These are phyloP conservation scores for Brachionus plicatilis DNA, from an alignment of 1,140 invertebrate species.

Conservation along the genomic window DNA sequence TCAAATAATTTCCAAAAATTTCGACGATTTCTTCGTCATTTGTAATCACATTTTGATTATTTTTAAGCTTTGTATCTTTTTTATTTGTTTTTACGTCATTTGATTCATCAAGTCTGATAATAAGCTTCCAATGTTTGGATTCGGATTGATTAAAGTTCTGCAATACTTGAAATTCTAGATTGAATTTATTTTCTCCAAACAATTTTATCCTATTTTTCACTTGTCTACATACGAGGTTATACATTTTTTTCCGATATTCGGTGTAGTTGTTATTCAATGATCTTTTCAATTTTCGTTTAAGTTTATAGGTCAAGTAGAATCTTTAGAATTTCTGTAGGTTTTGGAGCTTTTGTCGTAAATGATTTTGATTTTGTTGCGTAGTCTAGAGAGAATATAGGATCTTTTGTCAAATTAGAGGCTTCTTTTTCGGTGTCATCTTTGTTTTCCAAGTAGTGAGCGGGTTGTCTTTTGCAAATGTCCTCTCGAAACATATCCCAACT, in stretches of 20 bases:
- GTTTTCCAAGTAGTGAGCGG: neutral
- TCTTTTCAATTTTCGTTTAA: neutral
- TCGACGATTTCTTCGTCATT: neutral
- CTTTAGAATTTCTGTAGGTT: neutral
- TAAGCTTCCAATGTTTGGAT: neutral
- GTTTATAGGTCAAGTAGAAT: neutral
- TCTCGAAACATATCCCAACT: neutral
- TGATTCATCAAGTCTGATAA: neutral
- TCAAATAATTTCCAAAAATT: neutral
- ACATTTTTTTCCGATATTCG: too few relatives aligned
- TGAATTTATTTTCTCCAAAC: too few relatives aligned
- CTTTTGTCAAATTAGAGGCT: neutral
- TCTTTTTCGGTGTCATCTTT: neutral
- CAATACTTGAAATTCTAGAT: neutral
- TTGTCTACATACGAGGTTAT: too few relatives aligned
- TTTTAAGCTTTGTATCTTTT: neutral
- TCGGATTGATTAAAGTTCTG: neutral
- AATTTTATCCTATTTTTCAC: too few relatives aligned
- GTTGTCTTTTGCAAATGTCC: neutral
- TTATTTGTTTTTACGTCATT: neutral
- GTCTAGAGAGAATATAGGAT: neutral
- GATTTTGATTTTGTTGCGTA: neutral
- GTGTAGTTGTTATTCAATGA: too few relatives aligned
- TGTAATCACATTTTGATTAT: neutral
- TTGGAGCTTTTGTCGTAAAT: neutral